Evolutionary conservation across 1,140 invertebrate species (phyloP).

Genomic region (Drosophila guanche): DNA sequence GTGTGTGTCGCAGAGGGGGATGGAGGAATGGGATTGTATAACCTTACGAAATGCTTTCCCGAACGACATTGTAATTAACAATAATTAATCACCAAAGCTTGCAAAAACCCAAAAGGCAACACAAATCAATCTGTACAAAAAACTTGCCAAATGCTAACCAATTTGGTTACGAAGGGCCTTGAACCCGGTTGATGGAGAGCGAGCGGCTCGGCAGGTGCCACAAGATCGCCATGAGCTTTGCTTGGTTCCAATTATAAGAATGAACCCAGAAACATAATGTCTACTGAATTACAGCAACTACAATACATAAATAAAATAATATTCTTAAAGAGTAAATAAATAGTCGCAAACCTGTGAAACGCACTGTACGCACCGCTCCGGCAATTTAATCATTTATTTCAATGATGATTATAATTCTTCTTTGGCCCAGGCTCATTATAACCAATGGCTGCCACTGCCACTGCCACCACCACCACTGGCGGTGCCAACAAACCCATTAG

Average conservation of each 20-base stretch:
- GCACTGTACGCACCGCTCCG: slow-evolving; percentile 26
- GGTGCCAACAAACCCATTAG: slow-evolving; percentile 76
- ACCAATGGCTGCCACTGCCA: slow-evolving; percentile 39
- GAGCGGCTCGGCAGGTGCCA: slow-evolving; percentile 2
- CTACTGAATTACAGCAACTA: slow-evolving; percentile 4
- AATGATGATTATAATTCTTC: slow-evolving; percentile 75
- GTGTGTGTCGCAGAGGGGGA: no score
- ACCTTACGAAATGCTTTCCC: slow-evolving; percentile 48
- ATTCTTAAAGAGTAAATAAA: no score
- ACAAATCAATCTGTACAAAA: slow-evolving; percentile 50
- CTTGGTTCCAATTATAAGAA: slow-evolving; percentile 37
- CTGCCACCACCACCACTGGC: neutral
- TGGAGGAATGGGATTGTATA: slow-evolving; percentile 24
- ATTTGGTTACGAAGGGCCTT: slow-evolving; percentile 49
- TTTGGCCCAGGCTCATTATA: slow-evolving; percentile 64
- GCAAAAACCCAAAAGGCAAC: slow-evolving; percentile 33
- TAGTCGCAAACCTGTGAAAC: slow-evolving; percentile 21
- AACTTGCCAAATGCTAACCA: slow-evolving; percentile 21
- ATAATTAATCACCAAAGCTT: slow-evolving; percentile 71
- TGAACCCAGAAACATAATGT: slow-evolving; percentile 26
- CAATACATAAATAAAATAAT: neutral
- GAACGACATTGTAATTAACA: slow-evolving; percentile 71
- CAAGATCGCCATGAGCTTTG: slow-evolving; percentile 23
- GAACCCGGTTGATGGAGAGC: slow-evolving; percentile 51
- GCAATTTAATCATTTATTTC: slow-evolving; percentile 74